Evolutionary conservation across 64 coral and sea anemone genomes (phyloP), one percentile per base, ranked within the genome.

Genomic region (Stichodactyla mertensii): DNA sequence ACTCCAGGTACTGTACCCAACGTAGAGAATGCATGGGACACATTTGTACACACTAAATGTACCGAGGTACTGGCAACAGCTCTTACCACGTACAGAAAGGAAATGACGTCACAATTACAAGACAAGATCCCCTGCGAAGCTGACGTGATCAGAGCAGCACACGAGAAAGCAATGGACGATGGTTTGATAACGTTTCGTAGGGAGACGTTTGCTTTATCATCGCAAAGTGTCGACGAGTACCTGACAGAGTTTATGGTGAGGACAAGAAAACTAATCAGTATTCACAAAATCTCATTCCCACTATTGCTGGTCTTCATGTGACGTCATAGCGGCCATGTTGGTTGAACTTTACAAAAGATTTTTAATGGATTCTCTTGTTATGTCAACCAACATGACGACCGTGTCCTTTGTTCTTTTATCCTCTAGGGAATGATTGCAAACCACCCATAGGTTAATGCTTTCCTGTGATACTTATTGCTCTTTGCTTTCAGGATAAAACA

Each of bases 1-100:
- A 92, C 89, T 10, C 93, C 93, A 60, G 93, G 87, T n/a, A 79
- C 84, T 9, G 79, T 95, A 86, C 93, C 93, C 20, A 95, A 92
- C 27, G 84, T 95, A 51, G 82, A 89, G 51, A 86, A 58, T 18
- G 93, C 93, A 9, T 95, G 93, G 93, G 89, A 92, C 6, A 82
- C 84, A 10, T 95, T 92, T 86, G 80, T 92, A 6, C 71, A 24
- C 24, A 82, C 77, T 55, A 95, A 95, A 74, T 95, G 93, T 79
- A 78, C 86, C 15, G 86, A 92, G 62, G 93, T 86, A 0, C 26
- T 69, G 1, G 56, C 78, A 53, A 71, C 26, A 8, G 83, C 93
- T 12, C 20, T 91, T 3, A 45, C 77, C 9, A 20, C 64, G 26
- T 95, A 95, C 59, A 71, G 89, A 15, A 51, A 57, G 5, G 54